Conservation (phyloP, 2,888 invertebrate species). For the Euphydryas editha region DNA sequence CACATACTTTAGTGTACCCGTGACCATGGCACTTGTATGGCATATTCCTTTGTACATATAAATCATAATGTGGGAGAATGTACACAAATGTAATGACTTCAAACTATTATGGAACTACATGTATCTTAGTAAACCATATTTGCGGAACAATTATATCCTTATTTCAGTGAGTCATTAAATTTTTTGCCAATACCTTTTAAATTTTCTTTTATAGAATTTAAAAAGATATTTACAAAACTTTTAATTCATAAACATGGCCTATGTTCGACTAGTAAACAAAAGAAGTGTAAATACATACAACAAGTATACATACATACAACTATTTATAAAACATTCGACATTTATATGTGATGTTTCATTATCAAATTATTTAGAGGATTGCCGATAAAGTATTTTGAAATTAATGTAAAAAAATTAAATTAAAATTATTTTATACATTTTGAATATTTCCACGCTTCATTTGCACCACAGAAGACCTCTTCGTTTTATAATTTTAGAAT, state of each 20-base stretch:
- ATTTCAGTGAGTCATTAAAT: not conserved
- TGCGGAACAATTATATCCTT: not conserved
- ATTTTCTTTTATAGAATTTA: not conserved
- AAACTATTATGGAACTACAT: not conserved
- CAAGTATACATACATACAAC: not conserved
- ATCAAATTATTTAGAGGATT: not conserved
- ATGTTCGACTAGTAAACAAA: constrained; percentile 7
- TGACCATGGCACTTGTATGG: no score
- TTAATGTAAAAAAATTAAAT: not conserved
- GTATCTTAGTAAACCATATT: not conserved
- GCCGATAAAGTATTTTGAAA: not conserved
- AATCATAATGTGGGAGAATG: no score
- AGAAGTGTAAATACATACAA: not conserved
- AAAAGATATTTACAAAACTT: not conserved
- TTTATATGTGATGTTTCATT: constrained; percentile 5
- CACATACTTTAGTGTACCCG: no score
- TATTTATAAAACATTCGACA: not conserved
- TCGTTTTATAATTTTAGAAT: not conserved
- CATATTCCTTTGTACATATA: no score
- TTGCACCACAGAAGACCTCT: not conserved
- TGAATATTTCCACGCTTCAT: not conserved
- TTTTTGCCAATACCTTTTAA: not conserved
- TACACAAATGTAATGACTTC: constrained; percentile 8
- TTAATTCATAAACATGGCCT: not conserved
- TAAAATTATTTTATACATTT: not conserved